Base-by-base conservation (phyloP, 1,140 invertebrate species). In the Euura lappo region DNA sequence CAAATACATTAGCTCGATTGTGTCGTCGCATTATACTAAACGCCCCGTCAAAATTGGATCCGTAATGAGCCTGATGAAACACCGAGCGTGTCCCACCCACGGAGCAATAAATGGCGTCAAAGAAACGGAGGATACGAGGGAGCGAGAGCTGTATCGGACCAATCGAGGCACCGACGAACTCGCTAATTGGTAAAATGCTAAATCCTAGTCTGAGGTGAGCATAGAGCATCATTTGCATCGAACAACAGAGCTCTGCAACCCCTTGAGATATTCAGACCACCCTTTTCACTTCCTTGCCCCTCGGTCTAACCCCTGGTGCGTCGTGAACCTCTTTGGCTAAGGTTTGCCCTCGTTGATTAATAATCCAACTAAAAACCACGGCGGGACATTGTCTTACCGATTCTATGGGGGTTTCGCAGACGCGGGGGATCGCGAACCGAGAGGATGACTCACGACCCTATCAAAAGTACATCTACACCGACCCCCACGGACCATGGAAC, bases 1-100 rank as follows among this genome's bases (percentile, higher is more conserved):
- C 51, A 60, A 60, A 60, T 60, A 60, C 51, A 60, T 60, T 60
- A 60, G 51, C 51, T n/a, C 51, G 51, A 60, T 60, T 60, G 51
- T 60, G 51, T 60, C 13, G 13, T 60, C 51, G 51, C 51, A 60
- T 60, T 60, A 60, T 60, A 60, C 51, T 60, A 60, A 60, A 60
- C 51, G 51, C 51, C 51, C 13, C 51, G 51, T 60, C 51, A 60
- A 60, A 60, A 60, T 60, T 60, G 51, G 51, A 60, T 60, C 51
- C 51, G 13, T 60, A 60, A 60, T 60, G 51, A 60, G 51, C 10
- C 13, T 11, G 8, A n/a, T n/a, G 51, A 60, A 60, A 60, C 51
- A 6, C 51, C 13, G 51, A 60, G 51, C 51, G 13, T 60, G 8
- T 8, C 51, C 51, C 8, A 28, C 28, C 28, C 28, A 28, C 28